phyloP scores from a whole-genome alignment of 1,140 invertebrate genomes.

The Atta colombica region DNA sequence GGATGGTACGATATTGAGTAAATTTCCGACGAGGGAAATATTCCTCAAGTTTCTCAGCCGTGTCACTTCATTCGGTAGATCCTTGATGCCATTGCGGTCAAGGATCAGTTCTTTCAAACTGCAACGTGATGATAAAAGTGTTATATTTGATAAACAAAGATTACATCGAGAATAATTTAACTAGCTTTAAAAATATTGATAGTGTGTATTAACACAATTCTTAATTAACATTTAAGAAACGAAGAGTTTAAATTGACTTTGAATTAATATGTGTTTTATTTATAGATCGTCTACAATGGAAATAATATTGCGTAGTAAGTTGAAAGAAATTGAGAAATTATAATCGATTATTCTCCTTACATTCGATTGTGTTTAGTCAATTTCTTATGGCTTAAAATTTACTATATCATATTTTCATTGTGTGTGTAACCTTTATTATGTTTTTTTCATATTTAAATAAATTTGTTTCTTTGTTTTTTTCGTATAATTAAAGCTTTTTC shows the following conservation, averaged over 20 bases:
- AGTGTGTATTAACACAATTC: constrained; percentile 1
- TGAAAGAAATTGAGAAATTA: no score
- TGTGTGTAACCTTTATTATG: background rate
- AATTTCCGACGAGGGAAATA: constrained; percentile 89
- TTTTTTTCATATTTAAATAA: background rate
- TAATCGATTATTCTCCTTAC: no score
- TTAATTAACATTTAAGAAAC: background rate
- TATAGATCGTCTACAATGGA: no score
- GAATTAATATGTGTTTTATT: background rate
- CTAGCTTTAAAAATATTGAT: constrained; percentile 21
- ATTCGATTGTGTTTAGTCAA: no score
- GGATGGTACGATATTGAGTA: constrained; percentile 85
- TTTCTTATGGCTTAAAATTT: no score
- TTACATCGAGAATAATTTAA: constrained; percentile 1
- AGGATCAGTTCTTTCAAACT: constrained; percentile 91
- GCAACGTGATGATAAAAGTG: constrained; percentile 40
- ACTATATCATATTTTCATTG: background rate
- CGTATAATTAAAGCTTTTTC: background rate
- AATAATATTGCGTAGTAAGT: no score
- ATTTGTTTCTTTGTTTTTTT: background rate
- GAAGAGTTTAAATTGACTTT: background rate
- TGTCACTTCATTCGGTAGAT: constrained; percentile 88
- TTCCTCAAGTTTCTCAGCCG: constrained; percentile 88
- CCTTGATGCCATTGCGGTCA: constrained; percentile 90
- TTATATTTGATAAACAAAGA: constrained; percentile 23